These are phyloP conservation scores for Aspidoscelis tigris DNA, from an alignment of 2,113 vertebrate genomes.

Conservation along the genomic window DNA sequence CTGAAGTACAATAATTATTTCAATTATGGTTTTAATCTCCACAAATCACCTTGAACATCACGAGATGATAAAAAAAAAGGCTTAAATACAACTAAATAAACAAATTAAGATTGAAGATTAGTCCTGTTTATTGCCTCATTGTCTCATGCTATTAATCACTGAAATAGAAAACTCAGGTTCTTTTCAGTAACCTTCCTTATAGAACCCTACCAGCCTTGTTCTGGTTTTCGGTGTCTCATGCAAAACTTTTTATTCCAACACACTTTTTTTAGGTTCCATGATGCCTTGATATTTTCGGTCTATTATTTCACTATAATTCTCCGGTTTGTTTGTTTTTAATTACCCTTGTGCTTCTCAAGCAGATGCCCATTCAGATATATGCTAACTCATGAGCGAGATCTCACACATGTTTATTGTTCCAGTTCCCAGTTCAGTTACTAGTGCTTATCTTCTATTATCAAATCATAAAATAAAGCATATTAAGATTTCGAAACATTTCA, in stretches of 20 bases:
- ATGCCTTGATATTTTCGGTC: not conserved
- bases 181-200: not conserved
- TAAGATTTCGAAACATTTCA: constrained; percentile 34
- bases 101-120: no score
- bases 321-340: not conserved
- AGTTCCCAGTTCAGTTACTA: not conserved
- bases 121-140: no score
- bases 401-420: not conserved
- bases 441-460: not conserved
- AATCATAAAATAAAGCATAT: not conserved
- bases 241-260: not conserved
- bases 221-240: not conserved
- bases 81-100: no score
- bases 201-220: not conserved
- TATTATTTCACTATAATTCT: not conserved
- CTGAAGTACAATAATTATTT: no score
- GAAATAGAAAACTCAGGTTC: not conserved
- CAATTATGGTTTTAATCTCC: no score
- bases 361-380: not conserved
- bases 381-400: not conserved
- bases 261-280: not conserved
- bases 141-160: not conserved
- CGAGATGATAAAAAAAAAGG: no score
- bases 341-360: not conserved
- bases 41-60: no score